Evolutionary conservation across 2,888 invertebrate genomes (phyloP), one percentile per base, ranked within the genome.

Genomic region (Cataglyphis albicans): DNA sequence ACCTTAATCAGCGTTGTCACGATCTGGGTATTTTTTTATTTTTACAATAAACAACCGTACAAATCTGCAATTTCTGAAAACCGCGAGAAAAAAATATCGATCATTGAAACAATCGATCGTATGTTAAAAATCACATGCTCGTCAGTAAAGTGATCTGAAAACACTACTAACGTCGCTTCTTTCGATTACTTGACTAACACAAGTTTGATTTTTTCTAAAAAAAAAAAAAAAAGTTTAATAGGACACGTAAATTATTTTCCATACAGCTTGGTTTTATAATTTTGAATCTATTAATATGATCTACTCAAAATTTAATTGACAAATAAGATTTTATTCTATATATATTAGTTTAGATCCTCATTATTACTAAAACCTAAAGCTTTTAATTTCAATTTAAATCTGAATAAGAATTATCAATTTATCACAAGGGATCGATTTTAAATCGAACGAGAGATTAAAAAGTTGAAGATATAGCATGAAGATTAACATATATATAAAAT

Each of bases 1-100:
- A 88, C 90, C 91, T 90, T 87, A 90, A 91, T 91, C 90, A 91
- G 85, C 75, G 78, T 78, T 88, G 87, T 87, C 86, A 83, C 84
- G 86, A 89, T 83, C 72, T 81, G 57, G 73, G 32, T 32, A 9
- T 32, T 52, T 32, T 44, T 25, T 85, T 85, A 84, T 83, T 83
- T 87, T 85, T 48, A 68, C 84, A 78, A 72, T 61, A 76, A 84
- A 75, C 82, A 82, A 67, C 78, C 76, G 32, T 21, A 38, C 73
- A 76, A 82, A 70, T 21, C 55, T 29, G 65, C 83, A 76, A 87
- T 87, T 83, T 81, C 74, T 65, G 73, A 52, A 59, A 61, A 76
- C 68, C 81, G 65, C 52, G 41, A 57, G 67, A 67, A 29, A 61
- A 61, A 18, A 3, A 68, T 29, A 59, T 44, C 32, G 73, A 76